Conservation (phyloP, 2,113 vertebrate species). For the Perognathus longimembris region DNA sequence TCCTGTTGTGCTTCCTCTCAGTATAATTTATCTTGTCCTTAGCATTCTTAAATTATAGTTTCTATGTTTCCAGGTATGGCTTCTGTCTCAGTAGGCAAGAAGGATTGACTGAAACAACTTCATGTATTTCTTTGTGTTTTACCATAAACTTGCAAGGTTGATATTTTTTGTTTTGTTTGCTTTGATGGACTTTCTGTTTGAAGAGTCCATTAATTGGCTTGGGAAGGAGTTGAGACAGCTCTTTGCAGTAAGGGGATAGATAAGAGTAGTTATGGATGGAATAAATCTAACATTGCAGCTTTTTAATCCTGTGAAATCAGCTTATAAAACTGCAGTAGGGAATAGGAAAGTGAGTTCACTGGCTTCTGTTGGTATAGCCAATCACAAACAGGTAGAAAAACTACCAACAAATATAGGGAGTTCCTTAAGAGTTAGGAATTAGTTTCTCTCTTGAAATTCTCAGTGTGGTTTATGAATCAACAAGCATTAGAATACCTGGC, state of each 20-base stretch:
- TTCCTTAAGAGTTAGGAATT: not conserved
- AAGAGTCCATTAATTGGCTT: not conserved
- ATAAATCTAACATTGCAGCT: not conserved
- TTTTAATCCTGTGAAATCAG: not conserved
- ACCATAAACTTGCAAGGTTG: not conserved
- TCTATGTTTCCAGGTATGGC: not conserved
- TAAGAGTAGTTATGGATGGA: not conserved
- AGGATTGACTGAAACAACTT: not conserved
- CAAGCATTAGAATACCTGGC: not conserved
- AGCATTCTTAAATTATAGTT: not conserved
- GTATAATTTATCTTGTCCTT: not conserved
- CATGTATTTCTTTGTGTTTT: not conserved
- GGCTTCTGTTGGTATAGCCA: not conserved
- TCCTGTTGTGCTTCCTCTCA: not conserved
- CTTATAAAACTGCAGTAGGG: not conserved
- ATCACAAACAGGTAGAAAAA: not conserved
- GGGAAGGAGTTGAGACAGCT: not conserved
- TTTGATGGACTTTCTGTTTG: not conserved
- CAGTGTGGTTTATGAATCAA: not conserved
- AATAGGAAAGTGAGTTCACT: not conserved
- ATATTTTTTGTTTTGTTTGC: not conserved
- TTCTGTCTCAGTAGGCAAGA: not conserved
- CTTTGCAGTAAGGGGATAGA: not conserved
- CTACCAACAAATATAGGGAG: not conserved
- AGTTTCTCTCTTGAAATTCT: not conserved